These are phyloP conservation scores for Philopedon plagiatum DNA, from an alignment of 2,888 invertebrate genomes.

Conservation along the genomic window DNA sequence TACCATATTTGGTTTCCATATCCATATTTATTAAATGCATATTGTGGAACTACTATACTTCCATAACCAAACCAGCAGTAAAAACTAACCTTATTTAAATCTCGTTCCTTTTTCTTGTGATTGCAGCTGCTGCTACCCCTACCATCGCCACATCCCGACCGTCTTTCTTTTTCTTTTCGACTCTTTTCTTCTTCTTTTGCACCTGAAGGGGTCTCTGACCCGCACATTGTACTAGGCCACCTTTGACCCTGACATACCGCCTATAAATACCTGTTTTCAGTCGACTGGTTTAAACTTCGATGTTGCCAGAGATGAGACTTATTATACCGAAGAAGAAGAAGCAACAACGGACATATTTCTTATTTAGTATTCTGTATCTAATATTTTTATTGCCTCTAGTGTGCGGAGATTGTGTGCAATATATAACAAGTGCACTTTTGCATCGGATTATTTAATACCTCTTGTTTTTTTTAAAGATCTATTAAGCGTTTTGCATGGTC, in stretches of 20 bases:
- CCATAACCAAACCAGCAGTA: too few relatives aligned
- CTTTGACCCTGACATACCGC: constrained; percentile 69
- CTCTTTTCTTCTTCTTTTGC: constrained; percentile 40
- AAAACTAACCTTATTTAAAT: neutral
- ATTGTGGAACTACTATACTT: too few relatives aligned
- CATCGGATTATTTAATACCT: neutral
- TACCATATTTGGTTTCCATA: too few relatives aligned
- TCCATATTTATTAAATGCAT: too few relatives aligned
- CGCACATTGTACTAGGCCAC: constrained; percentile 66
- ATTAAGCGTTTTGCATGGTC: too few relatives aligned
- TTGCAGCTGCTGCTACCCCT: constrained; percentile 39
- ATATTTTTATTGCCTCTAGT: constrained; percentile 19
- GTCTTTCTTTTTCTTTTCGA: constrained; percentile 28
- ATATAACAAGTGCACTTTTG: neutral
- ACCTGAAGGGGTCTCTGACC: constrained; percentile 56
- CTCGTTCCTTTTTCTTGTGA: constrained; percentile 16
- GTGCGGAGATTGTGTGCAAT: constrained; percentile 4
- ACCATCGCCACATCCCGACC: constrained; percentile 7
- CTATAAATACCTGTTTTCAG: constrained; percentile 64
- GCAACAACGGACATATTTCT: constrained; percentile 21
- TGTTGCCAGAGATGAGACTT: constrained; percentile 56
- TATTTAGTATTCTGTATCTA: constrained; percentile 24
- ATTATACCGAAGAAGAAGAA: constrained; percentile 37
- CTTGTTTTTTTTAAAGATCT: neutral
- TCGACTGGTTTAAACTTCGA: constrained; percentile 51